Conservation (phyloP, 1,140 invertebrate genomes). For the Camponotus vicinus region DNA sequence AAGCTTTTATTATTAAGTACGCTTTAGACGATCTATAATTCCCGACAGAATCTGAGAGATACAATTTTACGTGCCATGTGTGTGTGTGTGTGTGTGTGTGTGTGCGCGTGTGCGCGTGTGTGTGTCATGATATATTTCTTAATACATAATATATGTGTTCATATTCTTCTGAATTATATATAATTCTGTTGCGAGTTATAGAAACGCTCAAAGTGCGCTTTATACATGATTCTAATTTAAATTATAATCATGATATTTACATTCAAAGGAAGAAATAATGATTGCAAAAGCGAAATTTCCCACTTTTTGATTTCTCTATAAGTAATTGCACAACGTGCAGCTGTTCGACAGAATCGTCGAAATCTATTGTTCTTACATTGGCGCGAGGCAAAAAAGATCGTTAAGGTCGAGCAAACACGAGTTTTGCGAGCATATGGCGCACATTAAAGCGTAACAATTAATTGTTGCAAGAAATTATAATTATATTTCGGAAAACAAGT, state of each 20-base stretch:
- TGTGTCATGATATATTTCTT: neutral
- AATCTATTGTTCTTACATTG: neutral
- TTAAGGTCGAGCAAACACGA: neutral
- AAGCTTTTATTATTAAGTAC: neutral
- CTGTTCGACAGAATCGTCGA: constrained; percentile 9
- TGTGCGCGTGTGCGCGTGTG: too few relatives aligned
- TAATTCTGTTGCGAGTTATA: neutral
- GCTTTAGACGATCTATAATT: neutral
- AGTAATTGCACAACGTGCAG: neutral
- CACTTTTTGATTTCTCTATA: neutral
- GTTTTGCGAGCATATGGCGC: neutral
- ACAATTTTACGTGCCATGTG: neutral
- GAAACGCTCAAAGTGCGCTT: neutral
- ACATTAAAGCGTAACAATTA: neutral
- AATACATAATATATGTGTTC: neutral
- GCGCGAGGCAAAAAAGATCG: neutral
- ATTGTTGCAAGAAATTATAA: neutral
- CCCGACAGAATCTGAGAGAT: neutral
- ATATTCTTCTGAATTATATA: neutral
- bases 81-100: too few relatives aligned
- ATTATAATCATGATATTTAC: neutral
- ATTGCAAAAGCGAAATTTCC: neutral
- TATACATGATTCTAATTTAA: neutral
- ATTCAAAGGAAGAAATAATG: neutral
- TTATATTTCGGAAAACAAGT: neutral